Base-by-base conservation (phyloP, 2,888 invertebrate species). In the Pimpla rufipes region DNA sequence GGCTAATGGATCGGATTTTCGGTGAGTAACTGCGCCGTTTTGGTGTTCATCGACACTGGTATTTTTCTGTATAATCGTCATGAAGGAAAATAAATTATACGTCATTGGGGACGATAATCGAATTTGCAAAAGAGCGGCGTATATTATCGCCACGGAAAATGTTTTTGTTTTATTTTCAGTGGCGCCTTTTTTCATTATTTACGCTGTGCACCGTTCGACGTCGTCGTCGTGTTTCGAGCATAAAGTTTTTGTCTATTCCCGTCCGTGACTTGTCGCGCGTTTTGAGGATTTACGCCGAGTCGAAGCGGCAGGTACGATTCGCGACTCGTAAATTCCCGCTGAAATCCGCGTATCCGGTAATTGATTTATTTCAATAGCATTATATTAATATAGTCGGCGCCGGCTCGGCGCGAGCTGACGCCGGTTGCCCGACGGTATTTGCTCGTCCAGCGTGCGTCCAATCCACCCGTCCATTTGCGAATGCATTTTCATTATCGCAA, bases 331-430 rank as follows among this genome's bases (percentile, higher is more conserved):
- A 68, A 68, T 70, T 77, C 13, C 5, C 40, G 50, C 23, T 21
- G 21, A 40, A 70, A 68, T 77, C 37, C 68, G 68, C 68, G 59
- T 40, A 50, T 68, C 47, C 59, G 40, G 45, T 47, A 68, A 77
- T 77, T 70, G 37, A 77, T 77, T 77, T 68, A 68, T 68, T 50
- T 37, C 21, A 23, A 50, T 59, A 59, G 77, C 59, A 50, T 77
- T 77, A 59, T 70, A 62, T 77, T 68, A 77, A 70, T 70, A 68
- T 16, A 29, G 47, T 16, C 29, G 68, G 62, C 21, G 37, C 59
- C 35, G 35, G 21, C n/a, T 47, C 57, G 59, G n/a, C 50, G 5
- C 21, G 21, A 23, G 21, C 4, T 18, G 18, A 16, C 6, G 29
- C 16, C 11, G 10, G 13, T 6, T 8, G 29, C 29, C 35, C 59